Conservation (phyloP, 2,113 vertebrate genomes). For the Centrocercus urophasianus region DNA sequence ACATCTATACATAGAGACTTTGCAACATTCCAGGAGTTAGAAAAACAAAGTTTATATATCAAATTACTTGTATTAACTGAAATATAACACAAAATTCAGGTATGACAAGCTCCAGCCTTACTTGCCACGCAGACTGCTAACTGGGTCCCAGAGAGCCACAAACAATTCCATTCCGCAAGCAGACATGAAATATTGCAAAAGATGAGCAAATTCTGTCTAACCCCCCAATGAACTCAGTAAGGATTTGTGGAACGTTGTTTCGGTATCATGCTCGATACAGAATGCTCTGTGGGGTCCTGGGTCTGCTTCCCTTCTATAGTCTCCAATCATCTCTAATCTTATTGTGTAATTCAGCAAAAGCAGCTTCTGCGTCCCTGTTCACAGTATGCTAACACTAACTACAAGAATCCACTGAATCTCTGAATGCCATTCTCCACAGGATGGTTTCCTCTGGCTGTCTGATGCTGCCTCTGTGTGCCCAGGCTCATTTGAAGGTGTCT, state of each 20-base stretch:
- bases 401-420: background rate
- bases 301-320: background rate
- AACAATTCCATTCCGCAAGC: background rate
- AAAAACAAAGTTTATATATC: background rate
- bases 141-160: background rate
- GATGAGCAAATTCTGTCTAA: accelerated
- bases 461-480: background rate
- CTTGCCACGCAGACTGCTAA: background rate
- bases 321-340: background rate
- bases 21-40: background rate
- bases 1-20: background rate
- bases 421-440: background rate
- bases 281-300: background rate
- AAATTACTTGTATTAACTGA: background rate
- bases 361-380: background rate
- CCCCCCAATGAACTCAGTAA: background rate
- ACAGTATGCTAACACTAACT: background rate
- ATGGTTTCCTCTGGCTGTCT: background rate
- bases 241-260: background rate
- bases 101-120: background rate
- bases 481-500: background rate
- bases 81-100: background rate
- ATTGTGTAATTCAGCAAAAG: constrained; percentile 5
- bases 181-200: background rate
- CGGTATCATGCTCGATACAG: background rate